Percentiles rank a stretch among this genome's conserved stretches.
Evolutionary conservation across 2,113 vertebrate species (phyloP).

Genomic region (Phrynosoma blainvillii): DNA sequence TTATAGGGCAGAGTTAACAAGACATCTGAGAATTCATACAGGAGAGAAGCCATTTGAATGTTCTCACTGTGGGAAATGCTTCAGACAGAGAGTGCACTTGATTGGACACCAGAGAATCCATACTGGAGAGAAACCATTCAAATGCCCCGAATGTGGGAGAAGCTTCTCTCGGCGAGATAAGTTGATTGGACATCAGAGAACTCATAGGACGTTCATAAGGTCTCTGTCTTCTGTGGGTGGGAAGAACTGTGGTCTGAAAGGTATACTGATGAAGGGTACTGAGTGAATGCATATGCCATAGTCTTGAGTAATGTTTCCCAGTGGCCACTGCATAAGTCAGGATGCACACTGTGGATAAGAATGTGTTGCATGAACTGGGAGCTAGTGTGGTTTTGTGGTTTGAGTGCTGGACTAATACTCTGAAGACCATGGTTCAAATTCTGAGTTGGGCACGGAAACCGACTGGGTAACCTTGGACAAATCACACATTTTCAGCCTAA

Average conservation of each 20-base stretch:
- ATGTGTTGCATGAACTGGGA: too few relatives aligned
- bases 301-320: not conserved
- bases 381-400: too few relatives aligned
- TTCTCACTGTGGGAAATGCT: not conserved
- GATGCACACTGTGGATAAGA: too few relatives aligned
- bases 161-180: not conserved
- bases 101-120: not conserved
- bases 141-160: not conserved
- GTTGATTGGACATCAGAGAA: not conserved
- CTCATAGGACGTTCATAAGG: not conserved
- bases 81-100: not conserved
- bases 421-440: too few relatives aligned
- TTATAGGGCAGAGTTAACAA: not conserved
- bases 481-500: too few relatives aligned
- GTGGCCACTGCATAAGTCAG: too few relatives aligned
- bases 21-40: too few relatives aligned
- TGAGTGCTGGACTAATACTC: too few relatives aligned
- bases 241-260: not conserved
- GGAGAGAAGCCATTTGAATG: not conserved
- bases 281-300: not conserved
- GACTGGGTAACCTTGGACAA: too few relatives aligned
- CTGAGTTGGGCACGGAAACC: too few relatives aligned
- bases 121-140: not conserved
- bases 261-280: not conserved
- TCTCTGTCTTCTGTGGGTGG: not conserved